Evolutionary conservation across 2,797 vertebrate species (phyloP), one percentile per base, ranked within the genome.

Genomic region (Myotis findleyi): DNA sequence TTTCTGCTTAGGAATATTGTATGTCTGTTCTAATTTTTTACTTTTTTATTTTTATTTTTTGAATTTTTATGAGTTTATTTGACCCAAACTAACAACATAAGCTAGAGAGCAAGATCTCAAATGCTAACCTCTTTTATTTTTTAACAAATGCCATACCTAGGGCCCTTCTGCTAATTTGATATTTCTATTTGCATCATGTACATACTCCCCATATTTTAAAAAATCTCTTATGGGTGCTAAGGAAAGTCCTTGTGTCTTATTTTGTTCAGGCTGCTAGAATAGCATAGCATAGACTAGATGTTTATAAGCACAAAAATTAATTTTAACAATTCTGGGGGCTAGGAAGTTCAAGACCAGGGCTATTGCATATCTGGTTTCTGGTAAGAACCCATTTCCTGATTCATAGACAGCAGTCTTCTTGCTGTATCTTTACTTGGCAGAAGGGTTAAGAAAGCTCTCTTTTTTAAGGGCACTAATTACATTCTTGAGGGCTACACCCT

Each of bases 11-110:
- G 49, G 82, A 44, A 38, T 66, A 76, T 38, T 36, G 3, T 71
- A 30, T 47, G 20, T 76, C 66, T 93, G 59, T 77, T 89, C 93
- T 81, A 44, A 68, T 77, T 92, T 85, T 96, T 79, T 71, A n/a
- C n/a, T 30, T 30, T 66, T 66, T 27, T 62, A 44, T 62, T 30
- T 66, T 66, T 33, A 12, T 62, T 62, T 30, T 62, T 62, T 62
- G 27, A 62, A 62, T 30, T 62, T 27, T 62, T 62, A 27, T 30
- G 27, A 62, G 59, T 62, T 62, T 14, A 62, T 62, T 62, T 62
- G 59, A 62, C 27, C 59, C 59, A 62, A 62, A 62, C 27, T 62
- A 27, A 30, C 59, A 62, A 62, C 59, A 62, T 62, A 62, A 12
- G 27, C 5, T 62, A 62, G 59, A 62, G 27, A 30, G 27, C 59